phyloP scores from a whole-genome alignment of 1,140 invertebrate genomes.

The Cydia strobilella region DNA sequence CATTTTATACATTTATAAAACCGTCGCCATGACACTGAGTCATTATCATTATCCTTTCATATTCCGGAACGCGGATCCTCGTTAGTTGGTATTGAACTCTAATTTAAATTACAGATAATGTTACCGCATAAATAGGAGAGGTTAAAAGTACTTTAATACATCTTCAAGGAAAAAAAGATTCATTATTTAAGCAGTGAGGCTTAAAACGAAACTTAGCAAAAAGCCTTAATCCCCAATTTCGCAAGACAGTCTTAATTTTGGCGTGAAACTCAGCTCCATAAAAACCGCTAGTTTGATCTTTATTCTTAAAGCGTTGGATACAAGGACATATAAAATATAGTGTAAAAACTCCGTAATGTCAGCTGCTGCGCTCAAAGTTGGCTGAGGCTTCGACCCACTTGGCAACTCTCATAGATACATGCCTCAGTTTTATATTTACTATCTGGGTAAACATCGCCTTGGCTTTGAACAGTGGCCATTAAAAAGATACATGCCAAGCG shows the following conservation, averaged over 20 bases:
- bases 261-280: not conserved
- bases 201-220: not conserved
- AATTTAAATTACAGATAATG: too few relatives aligned
- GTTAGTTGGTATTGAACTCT: too few relatives aligned
- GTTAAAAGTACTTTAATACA: not conserved
- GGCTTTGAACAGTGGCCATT: slow-evolving; percentile 37
- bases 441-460: slow-evolving; percentile 48
- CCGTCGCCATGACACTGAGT: too few relatives aligned
- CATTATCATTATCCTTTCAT: too few relatives aligned
- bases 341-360: slow-evolving; percentile 39
- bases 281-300: slow-evolving; percentile 18
- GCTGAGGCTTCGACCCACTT: slow-evolving; percentile 45
- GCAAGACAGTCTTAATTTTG: not conserved
- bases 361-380: slow-evolving; percentile 47
- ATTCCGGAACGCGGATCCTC: too few relatives aligned
- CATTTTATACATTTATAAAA: too few relatives aligned
- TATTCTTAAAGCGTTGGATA: not conserved
- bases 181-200: not conserved
- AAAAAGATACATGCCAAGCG: slow-evolving; percentile 35
- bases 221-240: slow-evolving; percentile 12
- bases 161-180: not conserved
- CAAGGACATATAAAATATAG: slow-evolving; percentile 6
- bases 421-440: slow-evolving; percentile 52
- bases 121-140: too few relatives aligned
- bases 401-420: slow-evolving; percentile 41